Evolutionary conservation across 1,140 invertebrate genomes (phyloP), one percentile per base, ranked within the genome.

Genomic region (Stratiolaelaps scimitus): DNA sequence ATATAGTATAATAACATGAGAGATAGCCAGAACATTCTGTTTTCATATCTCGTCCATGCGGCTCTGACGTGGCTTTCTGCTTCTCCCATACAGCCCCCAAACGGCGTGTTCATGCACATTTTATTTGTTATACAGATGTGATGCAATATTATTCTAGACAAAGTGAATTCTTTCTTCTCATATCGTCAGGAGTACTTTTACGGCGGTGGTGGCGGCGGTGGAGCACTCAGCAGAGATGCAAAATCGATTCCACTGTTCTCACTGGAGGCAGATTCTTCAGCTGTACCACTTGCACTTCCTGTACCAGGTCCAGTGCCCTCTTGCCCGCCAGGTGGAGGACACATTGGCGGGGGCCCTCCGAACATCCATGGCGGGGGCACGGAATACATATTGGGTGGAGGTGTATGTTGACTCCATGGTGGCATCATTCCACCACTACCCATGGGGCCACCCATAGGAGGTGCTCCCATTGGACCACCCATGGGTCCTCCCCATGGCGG

Each of bases 351-450:
- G 5, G 26, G 26, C 15, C 53, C 53, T 26, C n/a, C 53, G 53
- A 29, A 60, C 53, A 60, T 60, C 53, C 53, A 60, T 34, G 53
- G 53, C 34, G 53, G 53, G 1, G 53, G 53, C 17, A 60, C 53
- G 53, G 26, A 26, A 34, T 60, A 60, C 53, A 60, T 60, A 29
- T 34, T 34, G 1, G 53, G 53, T 23, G 53, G 53, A 6, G 53
- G 17, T 26, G 34, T 40, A 40, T 60, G 53, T 26, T 60, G 53
- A 60, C 34, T 60, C 53, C 53, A 60, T 34, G 53, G 53, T 5
- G 53, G 53, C 53, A 60, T 60, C 53, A 60, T 60, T 17, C 34
- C 34, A 6, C 34, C 34, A 40, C 34, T 40, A 10, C 34, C 34
- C 34, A 40, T 40, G 5, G 34, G 34, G 10, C 34, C 34, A 40